Conservation (phyloP, 2,797 vertebrate genomes). For the Notolabrus celidotus region DNA sequence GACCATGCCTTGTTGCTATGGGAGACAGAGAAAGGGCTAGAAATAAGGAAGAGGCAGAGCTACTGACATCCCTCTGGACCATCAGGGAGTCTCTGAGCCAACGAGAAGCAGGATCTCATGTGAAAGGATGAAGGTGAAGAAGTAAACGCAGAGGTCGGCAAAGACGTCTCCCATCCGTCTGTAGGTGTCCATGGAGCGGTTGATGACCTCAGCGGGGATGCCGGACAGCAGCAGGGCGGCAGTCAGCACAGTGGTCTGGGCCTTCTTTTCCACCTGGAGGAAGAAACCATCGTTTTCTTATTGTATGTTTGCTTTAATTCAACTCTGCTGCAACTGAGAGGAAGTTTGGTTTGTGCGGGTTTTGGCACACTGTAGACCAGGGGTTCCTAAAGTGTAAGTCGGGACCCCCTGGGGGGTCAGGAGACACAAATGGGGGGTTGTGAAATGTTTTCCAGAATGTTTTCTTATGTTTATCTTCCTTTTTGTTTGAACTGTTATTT, state of each 20-base stretch:
- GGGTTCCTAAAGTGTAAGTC: no score
- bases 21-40: conserved; percentile 10
- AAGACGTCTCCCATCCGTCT: conserved; percentile 98
- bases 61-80: not conserved
- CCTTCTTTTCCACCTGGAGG: conserved; percentile 92
- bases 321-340: no score
- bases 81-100: conserved; percentile 83
- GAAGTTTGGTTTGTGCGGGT: no score
- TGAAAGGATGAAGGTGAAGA: conserved; percentile 96
- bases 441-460: no score
- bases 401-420: no score
- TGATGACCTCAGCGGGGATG: conserved; percentile 96
- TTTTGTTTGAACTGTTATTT: no score
- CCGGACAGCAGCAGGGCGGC: conserved; percentile 95
- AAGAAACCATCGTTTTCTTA: no score
- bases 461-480: no score
- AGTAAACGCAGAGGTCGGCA: conserved; percentile 96
- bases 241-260: conserved; percentile 92
- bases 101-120: conserved; percentile 89
- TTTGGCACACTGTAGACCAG: no score
- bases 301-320: no score
- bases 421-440: no score
- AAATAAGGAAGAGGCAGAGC: not conserved
- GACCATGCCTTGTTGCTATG: conserved; percentile 44
- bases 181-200: conserved; percentile 97